Evolutionary conservation across 2,113 vertebrate species (phyloP).

Genomic region (Elgaria multicarinata): DNA sequence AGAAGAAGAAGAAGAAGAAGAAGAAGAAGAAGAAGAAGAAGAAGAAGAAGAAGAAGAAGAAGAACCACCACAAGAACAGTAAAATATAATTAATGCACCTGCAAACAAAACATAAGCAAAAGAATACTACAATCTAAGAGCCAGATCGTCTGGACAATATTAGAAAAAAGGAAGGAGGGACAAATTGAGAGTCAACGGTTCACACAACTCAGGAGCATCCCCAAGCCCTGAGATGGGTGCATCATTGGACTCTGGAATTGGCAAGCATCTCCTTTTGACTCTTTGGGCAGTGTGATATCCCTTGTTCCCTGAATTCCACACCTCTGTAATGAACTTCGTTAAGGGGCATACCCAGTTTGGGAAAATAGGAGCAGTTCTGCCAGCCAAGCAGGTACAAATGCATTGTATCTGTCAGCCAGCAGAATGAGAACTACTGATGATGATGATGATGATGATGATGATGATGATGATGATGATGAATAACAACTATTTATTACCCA

Average conservation of each 20-base stretch:
- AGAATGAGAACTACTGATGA: too few relatives aligned
- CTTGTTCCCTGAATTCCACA: not conserved
- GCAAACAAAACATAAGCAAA: constrained; percentile 57
- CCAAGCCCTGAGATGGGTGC: not conserved
- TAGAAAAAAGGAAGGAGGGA: not conserved
- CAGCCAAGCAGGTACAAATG: not conserved
- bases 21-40: too few relatives aligned
- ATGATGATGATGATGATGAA: too few relatives aligned
- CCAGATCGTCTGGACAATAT: constrained; percentile 18
- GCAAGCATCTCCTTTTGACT: not conserved
- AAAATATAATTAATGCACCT: constrained; percentile 64
- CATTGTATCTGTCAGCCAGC: too few relatives aligned
- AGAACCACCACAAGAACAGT: constrained; percentile 65
- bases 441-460: too few relatives aligned
- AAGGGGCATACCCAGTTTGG: not conserved
- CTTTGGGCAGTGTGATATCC: too few relatives aligned
- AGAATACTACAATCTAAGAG: constrained; percentile 52
- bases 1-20: too few relatives aligned
- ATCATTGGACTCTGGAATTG: not conserved
- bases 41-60: too few relatives aligned
- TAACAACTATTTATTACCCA: too few relatives aligned
- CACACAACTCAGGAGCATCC: too few relatives aligned
- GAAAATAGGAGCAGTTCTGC: not conserved
- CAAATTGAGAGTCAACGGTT: not conserved
- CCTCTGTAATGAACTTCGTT: not conserved